Evolutionary conservation across 2,888 invertebrate species (phyloP), one percentile per base, ranked within the genome.

Genomic region (Aphidius colemani): DNA sequence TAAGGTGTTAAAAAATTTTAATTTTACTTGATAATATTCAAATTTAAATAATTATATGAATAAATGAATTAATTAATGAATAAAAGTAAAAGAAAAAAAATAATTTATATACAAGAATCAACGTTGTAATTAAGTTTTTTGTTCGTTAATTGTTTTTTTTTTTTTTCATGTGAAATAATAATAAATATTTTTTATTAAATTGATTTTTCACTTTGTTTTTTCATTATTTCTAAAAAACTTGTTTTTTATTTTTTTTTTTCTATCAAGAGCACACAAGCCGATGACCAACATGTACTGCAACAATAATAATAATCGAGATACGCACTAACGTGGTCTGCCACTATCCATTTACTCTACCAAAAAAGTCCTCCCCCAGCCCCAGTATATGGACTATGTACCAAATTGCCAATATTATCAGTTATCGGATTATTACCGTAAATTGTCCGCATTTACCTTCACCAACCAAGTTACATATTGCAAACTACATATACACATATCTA

Each of bases 371-470:
- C 13, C 8, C 51, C 13, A 18, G 1, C 18, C 50, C 6, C 2
- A 9, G 11, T 53, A 30, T 6, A 39, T 8, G 9, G 11, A 9
- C 11, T 48, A 40, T 9, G 53, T 48, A 45, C 43, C 55, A 73
- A 73, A 77, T 76, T 73, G 73, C 73, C 76, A 74, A 76, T 78
- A 77, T 77, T 78, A 78, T 78, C 78, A 74, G 76, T 75, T 77
- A 78, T 77, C 75, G 74, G 73, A 78, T 78, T 78, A 78, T 78
- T 78, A 78, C 73, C 72, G 75, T 72, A 75, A 78, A 77, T 78
- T 78, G 77, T 77, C 70, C 74, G 59, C 69, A 74, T 74, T 74
- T 72, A 72, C 75, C 71, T 73, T 73, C 70, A 72, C 73, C 73
- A 67, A 70, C 13, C 46, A 13, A 53, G 51, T 43, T 63, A 56